Evolutionary conservation across 2,888 invertebrate species (phyloP).

Genomic region (Chesias legatella): DNA sequence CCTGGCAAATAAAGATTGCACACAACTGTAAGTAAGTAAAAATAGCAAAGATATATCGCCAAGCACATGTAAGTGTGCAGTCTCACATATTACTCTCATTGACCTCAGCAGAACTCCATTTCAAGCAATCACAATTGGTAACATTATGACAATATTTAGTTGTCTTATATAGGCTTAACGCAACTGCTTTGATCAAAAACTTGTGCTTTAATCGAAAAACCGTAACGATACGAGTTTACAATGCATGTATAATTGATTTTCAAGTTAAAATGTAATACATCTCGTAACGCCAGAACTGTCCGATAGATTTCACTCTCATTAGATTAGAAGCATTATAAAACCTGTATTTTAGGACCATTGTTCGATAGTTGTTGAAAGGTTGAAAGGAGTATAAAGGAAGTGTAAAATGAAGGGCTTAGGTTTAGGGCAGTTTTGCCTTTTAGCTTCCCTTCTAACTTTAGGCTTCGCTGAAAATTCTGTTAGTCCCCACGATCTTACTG

Average conservation of each 20-base stretch:
- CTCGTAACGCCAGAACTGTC: conserved; percentile 14
- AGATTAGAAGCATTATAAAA: conserved; percentile 15
- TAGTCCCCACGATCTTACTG: conserved; percentile 31
- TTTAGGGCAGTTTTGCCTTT: conserved; percentile 32
- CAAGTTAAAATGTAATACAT: conserved; percentile 15
- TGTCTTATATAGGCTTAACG: too few relatives aligned
- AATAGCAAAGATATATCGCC: too few relatives aligned
- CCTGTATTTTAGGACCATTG: not conserved
- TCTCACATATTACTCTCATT: too few relatives aligned
- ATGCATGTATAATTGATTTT: conserved; percentile 9
- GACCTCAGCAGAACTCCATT: too few relatives aligned
- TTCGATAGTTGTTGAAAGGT: conserved; percentile 6
- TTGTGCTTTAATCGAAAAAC: too few relatives aligned
- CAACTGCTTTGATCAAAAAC: too few relatives aligned
- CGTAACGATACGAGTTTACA: too few relatives aligned
- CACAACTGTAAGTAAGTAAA: too few relatives aligned
- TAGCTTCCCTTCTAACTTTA: conserved; percentile 32
- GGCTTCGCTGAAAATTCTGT: conserved; percentile 26
- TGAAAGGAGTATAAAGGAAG: conserved; percentile 9
- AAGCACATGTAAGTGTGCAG: too few relatives aligned
- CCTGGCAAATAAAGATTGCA: too few relatives aligned
- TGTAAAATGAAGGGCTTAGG: conserved; percentile 31
- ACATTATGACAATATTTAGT: too few relatives aligned
- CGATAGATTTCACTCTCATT: conserved; percentile 14
- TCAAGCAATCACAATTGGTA: too few relatives aligned